These are phyloP conservation scores for Callipepla squamata DNA, from an alignment of 2,113 vertebrate species.

Conservation along the genomic window DNA sequence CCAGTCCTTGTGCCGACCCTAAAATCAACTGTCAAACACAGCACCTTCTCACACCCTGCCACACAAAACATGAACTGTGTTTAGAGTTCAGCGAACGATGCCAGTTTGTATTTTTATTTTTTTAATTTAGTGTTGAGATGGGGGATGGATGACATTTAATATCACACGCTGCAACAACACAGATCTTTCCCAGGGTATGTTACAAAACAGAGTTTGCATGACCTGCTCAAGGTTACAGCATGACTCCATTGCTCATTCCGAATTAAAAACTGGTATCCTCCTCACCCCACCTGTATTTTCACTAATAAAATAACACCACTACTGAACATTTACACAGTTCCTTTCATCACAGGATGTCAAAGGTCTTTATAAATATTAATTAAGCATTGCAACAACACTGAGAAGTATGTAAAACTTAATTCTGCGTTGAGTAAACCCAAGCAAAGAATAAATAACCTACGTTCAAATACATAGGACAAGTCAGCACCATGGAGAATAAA, in stretches of 20 bases:
- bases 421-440: constrained; percentile 62
- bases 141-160: background rate
- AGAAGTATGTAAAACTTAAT: constrained; percentile 46
- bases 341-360: constrained; percentile 60
- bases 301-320: constrained; percentile 49
- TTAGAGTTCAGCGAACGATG: background rate
- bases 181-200: constrained; percentile 25
- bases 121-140: background rate
- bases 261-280: constrained; percentile 44
- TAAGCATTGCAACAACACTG: constrained; percentile 44
- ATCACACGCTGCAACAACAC: background rate
- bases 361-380: constrained; percentile 61
- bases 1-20: background rate
- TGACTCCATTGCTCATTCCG: constrained; percentile 34
- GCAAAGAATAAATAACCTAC: constrained; percentile 31
- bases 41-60: background rate
- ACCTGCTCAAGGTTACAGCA: constrained; percentile 52
- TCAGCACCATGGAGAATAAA: background rate
- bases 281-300: constrained; percentile 46
- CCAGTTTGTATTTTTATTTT: background rate
- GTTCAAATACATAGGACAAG: constrained; percentile 2
- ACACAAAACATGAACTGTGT: background rate
- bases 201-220: constrained; percentile 10
- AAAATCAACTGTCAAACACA: background rate
- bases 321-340: constrained; percentile 16